Percentiles rank a stretch among this genome's conserved stretches.
phyloP scores from a whole-genome alignment of 2,888 invertebrate species.

The Ptychoptera albimana region DNA sequence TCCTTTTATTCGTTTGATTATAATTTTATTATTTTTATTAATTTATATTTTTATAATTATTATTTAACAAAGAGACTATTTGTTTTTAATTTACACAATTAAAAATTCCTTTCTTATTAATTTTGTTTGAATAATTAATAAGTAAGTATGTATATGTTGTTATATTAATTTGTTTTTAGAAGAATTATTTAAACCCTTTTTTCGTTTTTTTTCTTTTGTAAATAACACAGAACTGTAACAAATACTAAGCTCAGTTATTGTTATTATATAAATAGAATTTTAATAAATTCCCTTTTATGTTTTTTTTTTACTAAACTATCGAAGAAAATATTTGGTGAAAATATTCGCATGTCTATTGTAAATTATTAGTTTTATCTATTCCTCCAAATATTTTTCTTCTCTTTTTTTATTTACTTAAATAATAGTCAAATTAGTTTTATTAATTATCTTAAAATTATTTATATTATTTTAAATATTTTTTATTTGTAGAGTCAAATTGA shows the following conservation, averaged over 20 bases:
- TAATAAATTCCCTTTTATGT: too few species aligned
- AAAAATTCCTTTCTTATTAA: too few species aligned
- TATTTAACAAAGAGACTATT: neutral
- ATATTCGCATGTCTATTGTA: constrained; percentile 2
- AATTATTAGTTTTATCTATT: neutral
- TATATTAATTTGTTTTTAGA: too few species aligned
- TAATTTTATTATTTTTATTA: constrained; percentile 6
- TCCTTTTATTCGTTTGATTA: too few species aligned
- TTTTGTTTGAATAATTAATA: too few species aligned
- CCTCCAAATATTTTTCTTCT: neutral
- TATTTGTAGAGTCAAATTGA: constrained; percentile 57
- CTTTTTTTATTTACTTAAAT: constrained; percentile 2
- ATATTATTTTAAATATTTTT: constrained; percentile 6
- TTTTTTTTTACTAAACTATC: neutral
- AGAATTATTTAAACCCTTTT: neutral
- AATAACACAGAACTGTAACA: neutral
- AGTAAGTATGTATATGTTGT: too few species aligned
- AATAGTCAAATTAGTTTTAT: constrained; percentile 9
- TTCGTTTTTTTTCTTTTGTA: neutral
- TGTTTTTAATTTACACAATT: too few species aligned
- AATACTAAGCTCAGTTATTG: too few species aligned
- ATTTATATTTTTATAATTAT: neutral
- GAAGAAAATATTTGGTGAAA: neutral
- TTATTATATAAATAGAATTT: too few species aligned
- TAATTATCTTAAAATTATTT: too few species aligned